phyloP scores from a whole-genome alignment of 1,140 invertebrate genomes.

The Scaptomyza pallida region DNA sequence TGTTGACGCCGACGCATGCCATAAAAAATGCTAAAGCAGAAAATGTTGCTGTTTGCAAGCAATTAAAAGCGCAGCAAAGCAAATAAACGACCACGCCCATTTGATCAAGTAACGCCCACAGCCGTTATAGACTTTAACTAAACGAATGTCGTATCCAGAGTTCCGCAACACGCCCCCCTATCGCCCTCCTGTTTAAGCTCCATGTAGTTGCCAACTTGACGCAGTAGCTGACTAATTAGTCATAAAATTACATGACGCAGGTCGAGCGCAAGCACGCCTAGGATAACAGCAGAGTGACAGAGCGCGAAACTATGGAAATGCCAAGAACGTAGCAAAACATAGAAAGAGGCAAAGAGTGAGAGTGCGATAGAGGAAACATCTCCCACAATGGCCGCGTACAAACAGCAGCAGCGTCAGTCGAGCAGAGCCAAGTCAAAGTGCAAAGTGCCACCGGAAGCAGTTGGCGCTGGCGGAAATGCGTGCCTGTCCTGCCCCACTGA shows the following conservation, averaged over 20 bases:
- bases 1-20: conserved; percentile 45
- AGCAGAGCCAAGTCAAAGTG: conserved; percentile 67
- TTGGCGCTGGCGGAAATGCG: conserved; percentile 77
- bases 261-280: conserved; percentile 35
- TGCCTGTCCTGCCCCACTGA: conserved; percentile 50
- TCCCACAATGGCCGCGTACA: conserved; percentile 56
- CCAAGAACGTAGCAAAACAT: background rate
- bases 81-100: conserved; percentile 69
- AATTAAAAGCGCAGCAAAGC: conserved; percentile 77
- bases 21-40: conserved; percentile 58
- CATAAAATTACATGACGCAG: conserved; percentile 73
- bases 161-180: background rate
- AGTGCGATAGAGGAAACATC: background rate
- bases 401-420: conserved; percentile 41
- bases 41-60: conserved; percentile 60
- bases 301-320: background rate
- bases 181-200: conserved; percentile 9
- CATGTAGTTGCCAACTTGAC: conserved; percentile 72
- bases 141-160: conserved; percentile 50
- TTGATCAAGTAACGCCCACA: conserved; percentile 58
- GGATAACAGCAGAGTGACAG: background rate
- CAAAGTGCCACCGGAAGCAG: conserved; percentile 72
- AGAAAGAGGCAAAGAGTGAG: background rate
- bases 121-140: conserved; percentile 61
- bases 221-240: conserved; percentile 78